A percentile compares a stretch with the other conserved stretches of the same genome.
Evolutionary conservation across 2,113 vertebrate species (phyloP).

Genomic region (Amphiprion ocellaris): DNA sequence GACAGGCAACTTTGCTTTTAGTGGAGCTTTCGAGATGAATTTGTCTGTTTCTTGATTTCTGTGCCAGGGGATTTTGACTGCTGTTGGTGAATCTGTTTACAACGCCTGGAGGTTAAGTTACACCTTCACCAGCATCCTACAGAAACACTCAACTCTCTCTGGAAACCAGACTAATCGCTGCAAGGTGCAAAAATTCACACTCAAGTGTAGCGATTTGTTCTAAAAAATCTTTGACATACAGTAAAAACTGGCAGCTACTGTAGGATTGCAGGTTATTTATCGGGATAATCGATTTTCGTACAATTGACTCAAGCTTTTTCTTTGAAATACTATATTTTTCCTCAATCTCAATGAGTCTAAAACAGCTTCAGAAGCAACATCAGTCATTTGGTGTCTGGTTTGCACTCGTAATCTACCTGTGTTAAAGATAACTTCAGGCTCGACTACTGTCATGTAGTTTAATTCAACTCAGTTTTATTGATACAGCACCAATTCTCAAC

Average conservation of each 20-base stretch:
- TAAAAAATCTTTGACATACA: not conserved
- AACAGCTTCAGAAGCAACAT: no score
- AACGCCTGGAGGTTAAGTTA: constrained; percentile 54
- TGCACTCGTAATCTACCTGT: no score
- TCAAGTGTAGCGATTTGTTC: constrained; percentile 3
- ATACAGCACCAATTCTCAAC: no score
- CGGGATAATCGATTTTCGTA: no score
- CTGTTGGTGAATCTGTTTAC: constrained; percentile 62
- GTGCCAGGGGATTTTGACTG: constrained; percentile 58
- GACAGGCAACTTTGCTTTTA: constrained; percentile 46
- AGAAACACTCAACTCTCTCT: constrained; percentile 49
- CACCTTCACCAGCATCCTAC: constrained; percentile 43
- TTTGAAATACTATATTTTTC: no score
- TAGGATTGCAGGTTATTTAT: no score
- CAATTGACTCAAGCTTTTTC: no score
- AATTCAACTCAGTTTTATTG: no score
- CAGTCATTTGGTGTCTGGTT: no score
- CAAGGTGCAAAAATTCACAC: constrained; percentile 37
- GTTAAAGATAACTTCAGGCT: no score
- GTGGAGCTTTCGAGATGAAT: constrained; percentile 52
- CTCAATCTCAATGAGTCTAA: no score
- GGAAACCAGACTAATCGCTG: constrained; percentile 45
- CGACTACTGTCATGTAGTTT: no score
- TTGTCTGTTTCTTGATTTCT: constrained; percentile 43
- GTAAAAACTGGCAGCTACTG: not conserved